Evolutionary conservation across 2,113 vertebrate genomes (phyloP).

Genomic region (Anoura caudifer): DNA sequence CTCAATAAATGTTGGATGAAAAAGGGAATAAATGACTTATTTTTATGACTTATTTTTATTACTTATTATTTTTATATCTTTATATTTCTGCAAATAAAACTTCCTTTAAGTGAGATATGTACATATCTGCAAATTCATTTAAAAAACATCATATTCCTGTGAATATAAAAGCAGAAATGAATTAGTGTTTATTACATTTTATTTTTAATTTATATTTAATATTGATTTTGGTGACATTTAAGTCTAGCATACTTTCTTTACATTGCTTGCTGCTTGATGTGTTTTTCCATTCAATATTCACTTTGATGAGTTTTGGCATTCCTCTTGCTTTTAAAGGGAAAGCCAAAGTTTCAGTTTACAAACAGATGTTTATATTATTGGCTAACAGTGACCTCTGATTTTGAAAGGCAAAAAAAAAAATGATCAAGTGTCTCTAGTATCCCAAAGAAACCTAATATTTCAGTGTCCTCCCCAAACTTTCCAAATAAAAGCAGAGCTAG

Average conservation of each 20-base stretch:
- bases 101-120: constrained; percentile 10
- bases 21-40: constrained; percentile 31
- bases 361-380: background rate
- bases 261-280: background rate
- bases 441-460: background rate
- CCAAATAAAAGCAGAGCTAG: background rate
- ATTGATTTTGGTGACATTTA: constrained; percentile 1
- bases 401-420: background rate
- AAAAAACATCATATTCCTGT: constrained; percentile 31
- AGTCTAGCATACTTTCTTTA: background rate
- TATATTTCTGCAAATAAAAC: constrained; percentile 37
- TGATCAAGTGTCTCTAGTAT: background rate
- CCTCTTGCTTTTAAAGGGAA: background rate
- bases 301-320: constrained; percentile 9
- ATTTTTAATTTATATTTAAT: constrained; percentile 14
- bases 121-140: constrained; percentile 38
- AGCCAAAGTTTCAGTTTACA: constrained; percentile 18
- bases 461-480: background rate
- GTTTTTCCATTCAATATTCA: constrained; percentile 33
- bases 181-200: constrained; percentile 38
- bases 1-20: constrained; percentile 12
- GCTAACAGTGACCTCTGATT: background rate
- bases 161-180: constrained; percentile 17
- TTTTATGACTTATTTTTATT: constrained; percentile 7
- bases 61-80: constrained; percentile 20